Percentiles rank a stretch among this genome's conserved stretches.
Evolutionary conservation across 1,140 invertebrate species (phyloP).

Genomic region (Macrobrachium rosenbergii): DNA sequence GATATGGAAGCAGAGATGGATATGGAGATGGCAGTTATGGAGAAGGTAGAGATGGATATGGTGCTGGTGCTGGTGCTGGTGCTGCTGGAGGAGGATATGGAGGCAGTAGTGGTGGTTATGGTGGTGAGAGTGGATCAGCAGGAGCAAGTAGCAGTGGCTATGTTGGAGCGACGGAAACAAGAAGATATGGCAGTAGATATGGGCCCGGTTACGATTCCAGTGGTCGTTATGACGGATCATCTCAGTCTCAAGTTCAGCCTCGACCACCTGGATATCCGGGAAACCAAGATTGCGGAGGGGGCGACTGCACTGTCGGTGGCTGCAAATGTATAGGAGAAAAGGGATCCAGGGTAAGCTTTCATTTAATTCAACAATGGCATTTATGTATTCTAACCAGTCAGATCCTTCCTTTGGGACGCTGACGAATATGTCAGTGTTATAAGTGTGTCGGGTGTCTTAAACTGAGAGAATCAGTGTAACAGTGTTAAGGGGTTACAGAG

Average conservation of each 20-base stretch:
- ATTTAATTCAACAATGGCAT: neutral
- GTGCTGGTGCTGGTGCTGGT: neutral
- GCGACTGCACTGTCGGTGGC: slow-evolving; percentile 75
- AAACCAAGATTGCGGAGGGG: slow-evolving; percentile 57
- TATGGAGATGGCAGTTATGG: slow-evolving; percentile 1
- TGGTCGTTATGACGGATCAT: neutral
- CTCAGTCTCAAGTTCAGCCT: slow-evolving; percentile 36
- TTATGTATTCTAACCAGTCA: slow-evolving; percentile 41
- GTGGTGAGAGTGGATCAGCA: neutral
- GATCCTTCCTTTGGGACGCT: too few relatives aligned
- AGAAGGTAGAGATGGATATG: neutral
- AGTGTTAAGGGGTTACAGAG: too few relatives aligned
- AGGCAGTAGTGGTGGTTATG: slow-evolving; percentile 1
- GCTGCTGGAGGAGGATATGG: neutral
- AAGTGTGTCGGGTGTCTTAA: too few relatives aligned
- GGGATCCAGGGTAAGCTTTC: slow-evolving; percentile 81
- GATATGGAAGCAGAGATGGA: neutral
- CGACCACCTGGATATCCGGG: slow-evolving; percentile 12
- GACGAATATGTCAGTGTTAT: slow-evolving; percentile 21
- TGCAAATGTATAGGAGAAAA: slow-evolving; percentile 96
- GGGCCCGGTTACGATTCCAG: slow-evolving; percentile 19
- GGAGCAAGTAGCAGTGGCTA: neutral
- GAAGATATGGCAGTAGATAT: neutral
- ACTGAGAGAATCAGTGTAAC: too few relatives aligned
- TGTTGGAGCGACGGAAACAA: slow-evolving; percentile 17